These are phyloP conservation scores for Microplitis manilae DNA, from an alignment of 2,888 invertebrate species.

Conservation along the genomic window DNA sequence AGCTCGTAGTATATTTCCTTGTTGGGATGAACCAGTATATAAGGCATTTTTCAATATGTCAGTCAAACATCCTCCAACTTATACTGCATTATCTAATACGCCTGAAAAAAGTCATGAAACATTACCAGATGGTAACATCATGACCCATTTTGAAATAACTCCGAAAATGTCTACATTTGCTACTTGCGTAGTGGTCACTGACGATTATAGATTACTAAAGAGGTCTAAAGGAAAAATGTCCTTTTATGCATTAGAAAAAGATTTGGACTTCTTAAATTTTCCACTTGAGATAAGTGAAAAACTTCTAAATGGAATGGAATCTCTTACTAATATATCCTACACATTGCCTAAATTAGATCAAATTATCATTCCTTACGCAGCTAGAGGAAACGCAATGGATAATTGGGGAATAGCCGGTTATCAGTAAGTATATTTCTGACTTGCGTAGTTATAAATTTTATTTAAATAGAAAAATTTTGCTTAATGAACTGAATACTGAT, in stretches of 20 bases:
- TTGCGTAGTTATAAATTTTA: no score
- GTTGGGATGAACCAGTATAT: conserved; percentile 81
- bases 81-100: conserved; percentile 67
- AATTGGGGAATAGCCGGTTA: neutral
- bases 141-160: conserved; percentile 62
- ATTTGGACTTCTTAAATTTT: conserved; percentile 81
- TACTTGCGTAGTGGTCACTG: conserved; percentile 82
- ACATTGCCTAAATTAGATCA: conserved; percentile 89
- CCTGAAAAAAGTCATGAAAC: conserved; percentile 22
- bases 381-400: neutral
- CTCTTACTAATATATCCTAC: conserved; percentile 84
- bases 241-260: conserved; percentile 83
- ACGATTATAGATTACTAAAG: conserved; percentile 65
- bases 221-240: conserved; percentile 63
- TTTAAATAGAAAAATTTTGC: no score
- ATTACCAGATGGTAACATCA: conserved; percentile 40
- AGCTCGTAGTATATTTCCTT: conserved; percentile 82
- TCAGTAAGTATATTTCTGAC: neutral
- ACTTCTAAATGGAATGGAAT: conserved; percentile 82
- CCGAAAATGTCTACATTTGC: conserved; percentile 84
- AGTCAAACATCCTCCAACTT: conserved; percentile 74
- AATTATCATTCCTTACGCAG: conserved; percentile 81
- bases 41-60: conserved; percentile 79
- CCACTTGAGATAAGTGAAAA: conserved; percentile 84
- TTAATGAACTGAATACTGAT: neutral